A percentile compares a stretch with the other conserved stretches of the same genome.
Conservation (phyloP, 2,888 invertebrate species). For the Apodemia hepburni region DNA sequence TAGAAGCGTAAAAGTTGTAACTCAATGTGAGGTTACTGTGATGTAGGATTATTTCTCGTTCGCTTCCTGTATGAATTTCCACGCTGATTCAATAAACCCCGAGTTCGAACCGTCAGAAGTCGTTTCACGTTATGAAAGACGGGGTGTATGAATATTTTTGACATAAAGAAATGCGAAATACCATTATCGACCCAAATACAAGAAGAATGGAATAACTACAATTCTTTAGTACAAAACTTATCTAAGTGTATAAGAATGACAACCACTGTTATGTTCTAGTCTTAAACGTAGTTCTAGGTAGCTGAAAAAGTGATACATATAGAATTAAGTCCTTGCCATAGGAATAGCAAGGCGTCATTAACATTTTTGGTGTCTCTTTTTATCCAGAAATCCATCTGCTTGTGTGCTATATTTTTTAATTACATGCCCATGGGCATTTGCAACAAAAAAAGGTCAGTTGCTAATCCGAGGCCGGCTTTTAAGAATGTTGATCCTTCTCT, state of each 20-base stretch:
- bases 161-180: not conserved
- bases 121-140: slow-evolving; percentile 4
- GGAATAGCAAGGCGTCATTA: too few species aligned
- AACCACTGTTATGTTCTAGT: too few species aligned
- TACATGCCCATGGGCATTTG: too few species aligned
- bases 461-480: too few species aligned
- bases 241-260: too few species aligned
- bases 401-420: too few species aligned
- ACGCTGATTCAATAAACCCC: slow-evolving; percentile 5
- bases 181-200: not conserved
- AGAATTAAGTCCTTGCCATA: not conserved
- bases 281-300: too few species aligned
- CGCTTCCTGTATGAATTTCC: slow-evolving; percentile 6
- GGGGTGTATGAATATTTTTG: slow-evolving; percentile 2
- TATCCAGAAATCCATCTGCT: too few species aligned
- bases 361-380: too few species aligned
- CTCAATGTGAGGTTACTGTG: slow-evolving; percentile 1
- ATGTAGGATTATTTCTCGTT: slow-evolving; percentile 4
- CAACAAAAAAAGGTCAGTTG: too few species aligned
- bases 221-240: not conserved
- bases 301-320: too few species aligned
- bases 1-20: slow-evolving; percentile 4
- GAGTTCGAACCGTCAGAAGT: slow-evolving; percentile 9
- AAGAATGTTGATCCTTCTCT: too few species aligned
- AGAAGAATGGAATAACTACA: not conserved